Evolutionary conservation across 2,797 vertebrate genomes (phyloP).

Genomic region (Halcyon chelicuti): DNA sequence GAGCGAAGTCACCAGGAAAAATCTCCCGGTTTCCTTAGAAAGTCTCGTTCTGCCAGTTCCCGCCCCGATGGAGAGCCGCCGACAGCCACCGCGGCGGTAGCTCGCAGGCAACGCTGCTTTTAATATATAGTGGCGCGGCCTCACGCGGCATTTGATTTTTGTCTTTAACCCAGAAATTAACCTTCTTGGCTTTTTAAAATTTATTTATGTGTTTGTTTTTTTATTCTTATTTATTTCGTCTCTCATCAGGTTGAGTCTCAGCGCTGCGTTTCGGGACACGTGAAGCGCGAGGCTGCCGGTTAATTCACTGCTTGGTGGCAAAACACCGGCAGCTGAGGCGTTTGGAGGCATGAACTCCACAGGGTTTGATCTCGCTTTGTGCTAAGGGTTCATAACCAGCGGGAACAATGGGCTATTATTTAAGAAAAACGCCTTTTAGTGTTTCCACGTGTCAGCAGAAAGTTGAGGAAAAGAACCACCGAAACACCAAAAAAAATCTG

Average conservation of each 20-base stretch:
- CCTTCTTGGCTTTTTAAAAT: not conserved
- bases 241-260: not conserved
- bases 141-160: not conserved
- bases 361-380: not conserved
- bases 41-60: constrained; percentile 35
- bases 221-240: not conserved
- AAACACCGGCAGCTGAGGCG: not conserved
- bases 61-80: not conserved
- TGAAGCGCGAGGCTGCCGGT: not conserved
- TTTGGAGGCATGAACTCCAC: not conserved
- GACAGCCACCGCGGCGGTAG: not conserved
- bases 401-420: not conserved
- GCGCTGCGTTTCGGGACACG: not conserved
- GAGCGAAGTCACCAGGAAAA: constrained; percentile 34
- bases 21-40: constrained; percentile 55
- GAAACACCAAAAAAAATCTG: not conserved
- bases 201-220: not conserved
- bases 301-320: not conserved
- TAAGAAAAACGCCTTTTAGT: constrained; percentile 21
- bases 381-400: not conserved
- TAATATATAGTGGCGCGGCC: constrained; percentile 14
- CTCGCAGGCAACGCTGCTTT: constrained; percentile 26
- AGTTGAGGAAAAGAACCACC: not conserved
- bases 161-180: not conserved
- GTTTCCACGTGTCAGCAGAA: constrained; percentile 44